A percentile compares a stretch with the other conserved stretches of the same genome.
Conservation (phyloP, 2,888 invertebrate species). For the Poecilobothrus nobilitatus region DNA sequence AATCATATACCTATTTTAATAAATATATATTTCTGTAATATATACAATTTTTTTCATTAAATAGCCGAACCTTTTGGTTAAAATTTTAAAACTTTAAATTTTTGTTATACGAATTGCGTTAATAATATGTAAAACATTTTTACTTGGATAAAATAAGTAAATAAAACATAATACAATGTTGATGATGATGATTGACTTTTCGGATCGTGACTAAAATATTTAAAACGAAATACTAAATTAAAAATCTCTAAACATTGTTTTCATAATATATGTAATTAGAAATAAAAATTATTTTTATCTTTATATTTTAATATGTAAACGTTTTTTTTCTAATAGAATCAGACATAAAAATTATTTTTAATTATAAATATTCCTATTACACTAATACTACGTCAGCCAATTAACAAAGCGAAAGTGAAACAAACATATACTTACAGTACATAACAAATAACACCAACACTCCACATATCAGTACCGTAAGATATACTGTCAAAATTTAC, state of each 20-base stretch:
- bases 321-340: no score
- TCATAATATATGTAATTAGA: neutral
- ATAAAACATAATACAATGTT: no score
- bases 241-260: neutral
- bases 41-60: no score
- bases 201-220: neutral
- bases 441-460: slow-evolving; percentile 95
- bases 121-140: no score
- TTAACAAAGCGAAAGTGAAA: neutral
- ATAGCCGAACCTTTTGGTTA: no score
- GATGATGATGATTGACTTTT: neutral
- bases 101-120: no score
- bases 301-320: no score
- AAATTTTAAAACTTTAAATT: no score
- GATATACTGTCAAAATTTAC: slow-evolving; percentile 97
- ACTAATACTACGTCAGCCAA: neutral
- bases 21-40: no score
- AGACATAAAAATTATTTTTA: neutral
- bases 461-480: slow-evolving; percentile 98
- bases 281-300: no score
- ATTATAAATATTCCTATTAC: neutral
- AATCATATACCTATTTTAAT: no score
- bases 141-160: no score
- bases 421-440: slow-evolving; percentile 73
- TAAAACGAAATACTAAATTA: neutral